Evolutionary conservation across 92 coral and sea anemone species (phyloP).

Genomic region (Zoanthus gigantus): DNA sequence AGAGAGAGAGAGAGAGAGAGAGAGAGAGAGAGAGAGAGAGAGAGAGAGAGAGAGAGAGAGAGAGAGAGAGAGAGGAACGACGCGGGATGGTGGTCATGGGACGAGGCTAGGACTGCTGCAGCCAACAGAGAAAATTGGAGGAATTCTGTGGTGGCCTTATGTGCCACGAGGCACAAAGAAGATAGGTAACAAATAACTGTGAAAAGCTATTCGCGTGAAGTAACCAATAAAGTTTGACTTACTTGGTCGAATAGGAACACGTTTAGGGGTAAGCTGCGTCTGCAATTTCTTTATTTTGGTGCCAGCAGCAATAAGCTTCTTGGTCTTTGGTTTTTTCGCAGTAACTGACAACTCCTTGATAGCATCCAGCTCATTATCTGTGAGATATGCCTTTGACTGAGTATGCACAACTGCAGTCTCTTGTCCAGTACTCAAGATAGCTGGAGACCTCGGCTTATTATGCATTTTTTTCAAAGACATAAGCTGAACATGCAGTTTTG

Average conservation of each 20-base stretch:
- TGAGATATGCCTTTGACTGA: constrained; percentile 18
- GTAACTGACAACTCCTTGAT: constrained; percentile 21
- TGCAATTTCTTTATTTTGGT: background rate
- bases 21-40: too few species aligned
- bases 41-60: too few species aligned
- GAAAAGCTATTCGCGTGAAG: background rate
- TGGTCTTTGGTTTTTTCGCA: background rate
- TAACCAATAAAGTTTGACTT: background rate
- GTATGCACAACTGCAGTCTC: constrained; percentile 1
- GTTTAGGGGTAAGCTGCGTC: background rate
- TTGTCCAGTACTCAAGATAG: background rate
- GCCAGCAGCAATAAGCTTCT: background rate
- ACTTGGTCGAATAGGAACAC: background rate
- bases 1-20: too few species aligned
- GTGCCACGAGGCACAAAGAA: too few species aligned
- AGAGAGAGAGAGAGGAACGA: too few species aligned
- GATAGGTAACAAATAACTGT: too few species aligned
- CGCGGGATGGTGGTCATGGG: too few species aligned
- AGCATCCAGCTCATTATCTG: constrained; percentile 6
- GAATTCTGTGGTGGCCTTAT: too few species aligned
- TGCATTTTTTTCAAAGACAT: background rate
- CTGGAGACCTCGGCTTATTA: background rate
- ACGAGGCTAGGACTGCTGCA: too few species aligned
- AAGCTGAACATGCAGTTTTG: constrained; percentile 17
- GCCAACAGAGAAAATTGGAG: too few species aligned